Conservation (phyloP, 2,797 vertebrate species). For the Anableps anableps region DNA sequence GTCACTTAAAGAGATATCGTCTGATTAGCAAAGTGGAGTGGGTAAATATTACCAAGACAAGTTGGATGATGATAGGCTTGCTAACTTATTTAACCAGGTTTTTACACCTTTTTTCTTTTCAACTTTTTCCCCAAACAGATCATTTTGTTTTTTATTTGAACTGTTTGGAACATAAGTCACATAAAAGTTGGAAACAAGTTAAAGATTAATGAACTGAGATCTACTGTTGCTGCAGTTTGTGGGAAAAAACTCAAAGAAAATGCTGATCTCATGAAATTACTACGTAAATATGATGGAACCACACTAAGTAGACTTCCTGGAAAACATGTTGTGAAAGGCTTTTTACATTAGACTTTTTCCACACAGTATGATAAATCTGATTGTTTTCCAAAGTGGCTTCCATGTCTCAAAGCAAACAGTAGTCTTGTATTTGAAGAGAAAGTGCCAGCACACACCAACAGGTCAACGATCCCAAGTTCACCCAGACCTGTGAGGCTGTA, state of each 20-base stretch:
- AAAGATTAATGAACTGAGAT: too few species aligned
- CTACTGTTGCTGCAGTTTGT: neutral
- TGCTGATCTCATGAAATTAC: neutral
- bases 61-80: neutral
- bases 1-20: neutral
- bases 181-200: neutral
- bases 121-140: neutral
- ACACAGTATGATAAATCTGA: constrained; percentile 8
- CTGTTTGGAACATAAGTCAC: neutral
- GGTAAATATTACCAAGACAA: neutral
- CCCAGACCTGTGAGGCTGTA: constrained; percentile 59
- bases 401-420: constrained; percentile 78
- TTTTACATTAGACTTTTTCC: constrained; percentile 14
- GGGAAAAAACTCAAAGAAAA: neutral
- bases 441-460: constrained; percentile 77
- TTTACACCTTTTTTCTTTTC: neutral
- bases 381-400: constrained; percentile 34
- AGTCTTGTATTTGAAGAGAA: constrained; percentile 83
- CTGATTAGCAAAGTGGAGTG: neutral
- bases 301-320: neutral
- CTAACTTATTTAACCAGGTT: neutral
- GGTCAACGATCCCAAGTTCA: constrained; percentile 84
- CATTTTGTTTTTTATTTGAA: neutral
- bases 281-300: neutral
- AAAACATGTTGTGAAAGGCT: neutral